Base-by-base conservation (phyloP, 2,888 invertebrate genomes). In the Globia sparganii region DNA sequence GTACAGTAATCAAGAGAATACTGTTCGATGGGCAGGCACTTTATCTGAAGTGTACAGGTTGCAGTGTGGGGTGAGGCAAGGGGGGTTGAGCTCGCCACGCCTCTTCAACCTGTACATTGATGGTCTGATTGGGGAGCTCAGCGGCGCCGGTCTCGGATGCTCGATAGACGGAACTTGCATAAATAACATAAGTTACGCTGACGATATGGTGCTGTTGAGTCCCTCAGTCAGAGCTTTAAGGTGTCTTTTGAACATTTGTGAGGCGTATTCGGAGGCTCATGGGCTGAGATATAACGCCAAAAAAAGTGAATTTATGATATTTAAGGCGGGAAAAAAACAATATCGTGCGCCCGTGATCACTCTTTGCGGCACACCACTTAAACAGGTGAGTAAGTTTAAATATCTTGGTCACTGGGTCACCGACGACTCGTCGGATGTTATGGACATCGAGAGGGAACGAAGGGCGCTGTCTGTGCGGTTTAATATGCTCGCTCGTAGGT, bases 401-500 rank as follows among this genome's bases (percentile, higher is more conserved):
- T 37, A 37, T 37, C 37, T 37, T 37, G 37, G 37, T 37, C 59
- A 59, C 59, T 59, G 66, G 66, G 66, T 66, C 46, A 21, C 66
- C 5, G 66, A 66, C 0, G 66, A 66, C 11, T 21, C 40, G 5
- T 28, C n/a, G 25, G 66, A 66, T 13, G 40, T 49, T 11, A 4
- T 46, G 8, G 66, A 49, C 31, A 49, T 66, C 9, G 66, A 66
- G 18, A 31, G 49, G 46, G 66, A 66, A 40, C 66, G 66, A 43
- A 66, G 66, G 28, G 66, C 66, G 46, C 66, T 66, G 28, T 65
- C 66, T 8, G 46, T 66, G 28, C 66, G 46, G 9, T 69, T 21
- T 40, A 69, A 69, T 28, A 69, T 58, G 43, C 21, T 11, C 28
- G 66, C 49, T 21, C 49, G 49, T 21, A 49, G 49, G 18, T 49